Evolutionary conservation across 2,888 invertebrate genomes (phyloP).

Genomic region (Troides helena): DNA sequence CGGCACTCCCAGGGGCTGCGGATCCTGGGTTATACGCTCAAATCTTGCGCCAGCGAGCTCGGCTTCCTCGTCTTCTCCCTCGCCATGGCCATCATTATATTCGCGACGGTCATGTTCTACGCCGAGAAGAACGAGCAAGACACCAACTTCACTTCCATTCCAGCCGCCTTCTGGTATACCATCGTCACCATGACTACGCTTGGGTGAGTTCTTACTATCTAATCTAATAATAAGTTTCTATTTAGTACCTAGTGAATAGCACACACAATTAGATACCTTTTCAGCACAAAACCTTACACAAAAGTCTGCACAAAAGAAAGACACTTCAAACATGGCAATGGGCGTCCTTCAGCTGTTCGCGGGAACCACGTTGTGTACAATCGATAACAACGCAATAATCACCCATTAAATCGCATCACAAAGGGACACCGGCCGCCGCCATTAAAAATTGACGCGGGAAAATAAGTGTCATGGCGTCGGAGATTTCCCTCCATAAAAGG

Average conservation of each 20-base stretch:
- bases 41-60: slow-evolving; percentile 99
- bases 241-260: no score
- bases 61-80: slow-evolving; percentile 99
- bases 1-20: slow-evolving; percentile 99
- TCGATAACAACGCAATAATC: slow-evolving; percentile 14
- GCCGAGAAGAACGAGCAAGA: slow-evolving; percentile 99
- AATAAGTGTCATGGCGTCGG: slow-evolving; percentile 66
- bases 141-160: slow-evolving; percentile 99
- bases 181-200: slow-evolving; percentile 99
- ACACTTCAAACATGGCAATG: no score
- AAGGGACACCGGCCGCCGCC: slow-evolving; percentile 68
- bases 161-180: slow-evolving; percentile 99
- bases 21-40: slow-evolving; percentile 99
- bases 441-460: slow-evolving; percentile 69
- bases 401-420: slow-evolving; percentile 26
- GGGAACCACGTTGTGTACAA: not conserved
- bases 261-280: no score
- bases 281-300: no score
- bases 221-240: not conserved
- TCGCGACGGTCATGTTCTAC: slow-evolving; percentile 99
- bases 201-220: slow-evolving; percentile 87
- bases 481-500: slow-evolving; percentile 58
- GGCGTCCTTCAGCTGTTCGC: no score
- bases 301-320: no score
- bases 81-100: slow-evolving; percentile 99